Base-by-base conservation (phyloP, 2,797 vertebrate species). In the Platalea minor region DNA sequence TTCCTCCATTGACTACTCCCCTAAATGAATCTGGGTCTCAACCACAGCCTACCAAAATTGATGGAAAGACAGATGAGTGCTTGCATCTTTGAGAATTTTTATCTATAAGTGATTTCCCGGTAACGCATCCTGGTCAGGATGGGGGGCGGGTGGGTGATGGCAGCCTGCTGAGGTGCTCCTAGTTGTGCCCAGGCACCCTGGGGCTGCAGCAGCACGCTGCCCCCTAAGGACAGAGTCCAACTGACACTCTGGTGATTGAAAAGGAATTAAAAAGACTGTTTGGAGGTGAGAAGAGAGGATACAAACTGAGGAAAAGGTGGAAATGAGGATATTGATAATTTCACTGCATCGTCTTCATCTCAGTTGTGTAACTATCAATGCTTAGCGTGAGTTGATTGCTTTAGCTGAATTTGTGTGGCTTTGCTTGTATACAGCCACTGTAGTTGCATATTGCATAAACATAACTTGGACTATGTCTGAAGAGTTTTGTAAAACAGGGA, bases 211-310 rank as follows among this genome's bases (percentile, higher is more conserved):
- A 28, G 13, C 50, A 54, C 5, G 3, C 50, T 14, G 43, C 25
- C 86, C 88, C 72, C 5, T 43, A 60, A 83, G 78, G 64, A 89
- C 50, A 68, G 65, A 85, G 35, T 41, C 76, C 74, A 82, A 94
- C 60, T 78, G 94, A 89, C 82, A 74, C 63, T 56, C 25, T 2
- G 45, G 37, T 70, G 72, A 45, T 74, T 59, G 50, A 78, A 92
- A 91, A 91, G 78, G 26, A 91, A 91, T 93, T 95, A 7, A 60
- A 51, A 92, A 94, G 79, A 57, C 78, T 77, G 9, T 78, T 80
- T 53, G 60, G 93, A 96, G 64, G 61, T 39, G 61, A 93, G 68
- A 91, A 95, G 84, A 94, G 85, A 70, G 43, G 17, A 83, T 33
- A 51, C 8, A 33, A 85, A 18, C 63, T 91, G 77, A 94, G 48